Conservation (phyloP, 1,140 invertebrate genomes). For the Medauroidea extradentata region DNA sequence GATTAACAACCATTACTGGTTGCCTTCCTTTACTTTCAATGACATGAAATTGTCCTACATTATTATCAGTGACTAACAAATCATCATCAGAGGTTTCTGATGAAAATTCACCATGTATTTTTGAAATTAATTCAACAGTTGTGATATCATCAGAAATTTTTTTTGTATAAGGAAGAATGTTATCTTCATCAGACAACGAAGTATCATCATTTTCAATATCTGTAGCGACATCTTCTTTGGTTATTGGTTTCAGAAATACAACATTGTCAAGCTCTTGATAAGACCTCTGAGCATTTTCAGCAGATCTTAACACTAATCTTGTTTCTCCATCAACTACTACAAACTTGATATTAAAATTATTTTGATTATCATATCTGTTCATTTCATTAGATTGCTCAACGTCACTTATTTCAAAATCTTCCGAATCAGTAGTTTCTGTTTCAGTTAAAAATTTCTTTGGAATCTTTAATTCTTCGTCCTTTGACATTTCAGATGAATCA, state of each 20-base stretch:
- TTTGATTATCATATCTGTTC: background rate
- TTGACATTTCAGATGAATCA: no score
- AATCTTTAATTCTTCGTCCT: no score
- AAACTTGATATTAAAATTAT: constrained; percentile 16
- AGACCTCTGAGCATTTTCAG: background rate
- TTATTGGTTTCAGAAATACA: background rate
- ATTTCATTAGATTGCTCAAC: constrained; percentile 4
- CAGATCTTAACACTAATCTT: constrained; percentile 15
- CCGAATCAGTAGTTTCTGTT: constrained; percentile 11
- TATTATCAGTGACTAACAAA: background rate
- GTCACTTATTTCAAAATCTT: constrained; percentile 22
- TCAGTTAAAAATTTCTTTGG: background rate
- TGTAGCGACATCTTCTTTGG: constrained; percentile 19
- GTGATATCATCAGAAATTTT: background rate
- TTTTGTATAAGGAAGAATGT: background rate
- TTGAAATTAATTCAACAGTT: no score
- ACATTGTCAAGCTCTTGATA: constrained; percentile 10
- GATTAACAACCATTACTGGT: background rate
- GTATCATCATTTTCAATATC: constrained; percentile 19
- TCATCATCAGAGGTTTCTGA: background rate
- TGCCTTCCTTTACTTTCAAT: background rate
- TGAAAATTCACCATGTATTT: no score
- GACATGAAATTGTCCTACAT: background rate
- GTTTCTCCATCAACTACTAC: constrained; percentile 17
- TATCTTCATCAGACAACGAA: constrained; percentile 12